A percentile compares a stretch with the other conserved stretches of the same genome.
These are phyloP conservation scores for Lasiommata megera DNA, from an alignment of 2,888 invertebrate species.

Conservation along the genomic window DNA sequence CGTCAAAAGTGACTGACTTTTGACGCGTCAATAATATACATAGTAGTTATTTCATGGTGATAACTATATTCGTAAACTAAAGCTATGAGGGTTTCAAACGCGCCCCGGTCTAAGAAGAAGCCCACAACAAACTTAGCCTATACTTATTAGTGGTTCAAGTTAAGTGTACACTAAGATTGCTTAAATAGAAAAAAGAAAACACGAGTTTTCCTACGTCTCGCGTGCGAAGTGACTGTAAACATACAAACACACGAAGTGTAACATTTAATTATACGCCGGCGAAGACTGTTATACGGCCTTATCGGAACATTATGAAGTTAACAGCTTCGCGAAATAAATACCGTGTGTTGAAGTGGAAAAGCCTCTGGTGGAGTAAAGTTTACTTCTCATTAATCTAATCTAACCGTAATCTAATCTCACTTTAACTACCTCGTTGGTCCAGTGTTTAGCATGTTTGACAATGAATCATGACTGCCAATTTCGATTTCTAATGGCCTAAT, in stretches of 20 bases:
- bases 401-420: background rate
- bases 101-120: too few species aligned
- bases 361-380: slow-evolving; percentile 15
- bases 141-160: background rate
- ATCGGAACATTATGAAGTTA: slow-evolving; percentile 40
- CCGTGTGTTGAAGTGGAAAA: slow-evolving; percentile 21
- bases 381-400: background rate
- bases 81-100: too few species aligned
- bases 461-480: too few species aligned
- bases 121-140: background rate
- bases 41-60: too few species aligned
- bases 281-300: slow-evolving; percentile 53
- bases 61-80: too few species aligned
- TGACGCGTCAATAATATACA: too few species aligned
- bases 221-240: slow-evolving; percentile 65
- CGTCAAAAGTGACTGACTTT: too few species aligned
- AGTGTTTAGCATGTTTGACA: too few species aligned
- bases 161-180: slow-evolving; percentile 14
- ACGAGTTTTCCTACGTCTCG: slow-evolving; percentile 41
- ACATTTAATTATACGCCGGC: slow-evolving; percentile 67
- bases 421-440: too few species aligned
- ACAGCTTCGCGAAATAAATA: slow-evolving; percentile 28
- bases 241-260: slow-evolving; percentile 57
- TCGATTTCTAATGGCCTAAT: too few species aligned
- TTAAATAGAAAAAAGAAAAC: slow-evolving; percentile 18